Base-by-base conservation (phyloP, 1,140 invertebrate species). In the Geopemphigus sp. region DNA sequence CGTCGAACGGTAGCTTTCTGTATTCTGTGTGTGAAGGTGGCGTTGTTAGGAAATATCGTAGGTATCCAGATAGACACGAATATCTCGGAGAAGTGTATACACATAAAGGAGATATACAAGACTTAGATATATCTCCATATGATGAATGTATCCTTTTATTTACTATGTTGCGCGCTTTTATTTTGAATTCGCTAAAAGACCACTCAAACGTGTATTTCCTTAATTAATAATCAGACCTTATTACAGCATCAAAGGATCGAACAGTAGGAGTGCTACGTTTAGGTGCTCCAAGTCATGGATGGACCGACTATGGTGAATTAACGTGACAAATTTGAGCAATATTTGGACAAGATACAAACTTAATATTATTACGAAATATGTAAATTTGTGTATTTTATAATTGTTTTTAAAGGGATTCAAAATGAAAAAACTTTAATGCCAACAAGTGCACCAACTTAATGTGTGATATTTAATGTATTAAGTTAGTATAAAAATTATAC, bases 101-200 rank as follows among this genome's bases (percentile, higher is more conserved):
- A 4, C 88, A 89, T 82, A 87, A 87, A 83, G 84, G 84, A 26
- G 87, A 88, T 82, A 86, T 88, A 81, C 87, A 87, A 82, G 88
- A 89, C 80, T 84, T 89, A 59, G 88, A 89, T 83, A 86, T 89
- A 76, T 88, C 88, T 17, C 85, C 87, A 10, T 88, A 87, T 82
- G 87, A 89, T 84, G 88, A 88, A 84, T 88, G 87, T 88, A 88
- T 86, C 85, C 86, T 87, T 87, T 85, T n/a, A 54, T 24, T 24
- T 12, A 24, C n/a, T 24, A 57, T 57, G 12, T 57, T 19, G 17
- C 15, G 24, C 24, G n/a, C n/a, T n/a, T n/a, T n/a, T n/a, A n/a
- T n/a, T n/a, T n/a, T n/a, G n/a, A 15, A 66, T 45, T 66, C 24
- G 24, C 12, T 1, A 14, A 45, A 47, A 15, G 45, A 15, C 8